A percentile compares a stretch with the other conserved stretches of the same genome.
Conservation (phyloP, 2,797 vertebrate genomes). For the Australoheros facetus region DNA sequence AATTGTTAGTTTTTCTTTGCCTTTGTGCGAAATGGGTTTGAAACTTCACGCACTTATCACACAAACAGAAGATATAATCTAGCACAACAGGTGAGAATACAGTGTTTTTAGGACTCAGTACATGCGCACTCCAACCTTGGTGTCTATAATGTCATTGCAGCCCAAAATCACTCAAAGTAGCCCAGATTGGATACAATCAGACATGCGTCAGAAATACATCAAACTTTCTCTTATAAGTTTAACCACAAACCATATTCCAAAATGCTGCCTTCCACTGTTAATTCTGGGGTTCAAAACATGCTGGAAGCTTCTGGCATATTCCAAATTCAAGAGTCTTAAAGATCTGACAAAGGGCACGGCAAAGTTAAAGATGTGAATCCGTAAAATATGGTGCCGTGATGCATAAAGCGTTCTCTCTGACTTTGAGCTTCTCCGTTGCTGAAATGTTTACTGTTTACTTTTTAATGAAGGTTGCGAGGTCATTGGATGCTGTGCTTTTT, state of each 20-base stretch:
- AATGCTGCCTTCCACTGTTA: background rate
- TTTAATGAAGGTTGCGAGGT: slow-evolving; percentile 54
- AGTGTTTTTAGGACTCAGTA: background rate
- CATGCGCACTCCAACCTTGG: background rate
- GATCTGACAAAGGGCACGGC: background rate
- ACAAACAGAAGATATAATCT: background rate
- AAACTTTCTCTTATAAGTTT: background rate
- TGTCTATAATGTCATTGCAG: background rate
- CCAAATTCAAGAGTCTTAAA: background rate
- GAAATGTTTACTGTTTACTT: slow-evolving; percentile 48
- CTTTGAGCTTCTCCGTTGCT: slow-evolving; percentile 29
- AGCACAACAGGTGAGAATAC: background rate
- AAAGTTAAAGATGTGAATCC: slow-evolving; percentile 31
- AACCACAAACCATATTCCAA: background rate
- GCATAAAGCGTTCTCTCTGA: background rate
- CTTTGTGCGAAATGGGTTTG: background rate
- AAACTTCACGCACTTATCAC: background rate
- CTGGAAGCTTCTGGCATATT: background rate
- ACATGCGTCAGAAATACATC: background rate
- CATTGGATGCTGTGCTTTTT: background rate
- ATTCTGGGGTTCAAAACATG: background rate
- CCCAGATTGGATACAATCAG: background rate
- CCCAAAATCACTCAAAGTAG: background rate
- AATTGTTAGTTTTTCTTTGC: background rate
- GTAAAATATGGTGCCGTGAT: slow-evolving; percentile 11